Evolutionary conservation across 2,797 vertebrate genomes (phyloP), one percentile per base, ranked within the genome.

Genomic region (Cuniculus paca): DNA sequence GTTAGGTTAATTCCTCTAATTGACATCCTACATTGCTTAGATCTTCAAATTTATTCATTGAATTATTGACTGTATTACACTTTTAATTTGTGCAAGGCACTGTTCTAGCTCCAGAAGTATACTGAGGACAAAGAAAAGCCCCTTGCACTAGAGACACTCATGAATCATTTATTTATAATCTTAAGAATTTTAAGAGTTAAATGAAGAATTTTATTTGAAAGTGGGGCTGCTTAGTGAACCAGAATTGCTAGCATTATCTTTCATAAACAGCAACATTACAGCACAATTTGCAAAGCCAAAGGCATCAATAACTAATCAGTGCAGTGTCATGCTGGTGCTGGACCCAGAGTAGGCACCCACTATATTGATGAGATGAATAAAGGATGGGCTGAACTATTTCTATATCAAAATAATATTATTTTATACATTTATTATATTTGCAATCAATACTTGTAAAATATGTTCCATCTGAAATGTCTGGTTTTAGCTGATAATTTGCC

Each of bases 201-300:
- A 58, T 61, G 24, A 83, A 12, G 90, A 77, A n/a, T 91, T 72
- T 84, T 88, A 90, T 95, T 86, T 63, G 20, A 79, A 95, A 94
- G 50, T 80, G 19, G 19, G 77, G 31, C 63, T 56, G 83, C 75
- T 75, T 52, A 20, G 24, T 75, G 24, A 88, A 36, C 36, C 93
- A 77, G 56, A 74, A 36, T 60, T 88, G 72, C 70, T 56, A 81
- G 36, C 65, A 63, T 58, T 81, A 34, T 50, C 24, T 72, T 5
- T 2, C 26, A 24, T 75, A 92, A 87, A 45, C n/a, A 81, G 31
- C 16, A 91, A 36, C 58, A 81, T 26, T 26, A 45, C 1, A 81
- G 14, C 26, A 88, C 74, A 87, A 89, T 50, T 89, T 84, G 36
- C 13, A 13, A 89, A 52, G 34, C 79, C 24, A 50, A 72, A 90